Percentiles rank a stretch among this genome's conserved stretches.
These are phyloP conservation scores for Tolmerus cingulatus DNA, from an alignment of 2,888 invertebrate genomes.

Conservation along the genomic window DNA sequence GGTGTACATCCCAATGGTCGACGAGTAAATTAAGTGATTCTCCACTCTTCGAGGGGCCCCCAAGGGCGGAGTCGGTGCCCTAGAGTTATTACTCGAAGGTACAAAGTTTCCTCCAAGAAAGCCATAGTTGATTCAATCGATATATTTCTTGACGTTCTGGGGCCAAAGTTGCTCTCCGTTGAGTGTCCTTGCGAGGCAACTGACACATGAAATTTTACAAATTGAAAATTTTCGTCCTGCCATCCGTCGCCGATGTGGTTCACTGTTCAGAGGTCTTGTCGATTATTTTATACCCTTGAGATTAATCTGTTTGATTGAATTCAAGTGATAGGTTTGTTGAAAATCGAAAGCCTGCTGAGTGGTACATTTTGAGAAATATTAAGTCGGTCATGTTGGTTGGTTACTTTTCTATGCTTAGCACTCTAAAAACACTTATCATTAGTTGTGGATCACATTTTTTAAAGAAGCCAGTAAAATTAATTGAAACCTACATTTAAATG, in stretches of 20 bases:
- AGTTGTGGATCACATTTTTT: too few species aligned
- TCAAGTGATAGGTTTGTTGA: not conserved
- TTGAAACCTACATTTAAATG: too few species aligned
- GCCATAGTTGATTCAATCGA: not conserved
- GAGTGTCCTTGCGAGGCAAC: not conserved
- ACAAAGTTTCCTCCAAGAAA: not conserved
- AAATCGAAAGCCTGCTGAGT: not conserved
- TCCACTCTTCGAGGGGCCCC: not conserved
- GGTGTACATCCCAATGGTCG: not conserved
- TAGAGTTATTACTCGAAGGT: not conserved
- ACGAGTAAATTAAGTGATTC: constrained; percentile 16
- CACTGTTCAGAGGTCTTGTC: not conserved
- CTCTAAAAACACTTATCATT: not conserved
- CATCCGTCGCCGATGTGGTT: not conserved
- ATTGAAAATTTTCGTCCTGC: not conserved
- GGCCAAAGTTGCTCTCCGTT: not conserved
- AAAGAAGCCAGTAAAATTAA: too few species aligned
- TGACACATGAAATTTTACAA: not conserved
- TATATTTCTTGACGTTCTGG: not conserved
- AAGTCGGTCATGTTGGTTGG: not conserved
- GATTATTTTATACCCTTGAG: not conserved
- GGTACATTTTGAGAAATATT: too few species aligned
- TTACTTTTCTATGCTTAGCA: not conserved
- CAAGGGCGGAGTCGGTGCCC: not conserved
- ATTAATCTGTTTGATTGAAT: not conserved